Conservation (phyloP, 2,888 invertebrate genomes). For the Bursaphelenchus okinawaensis region DNA sequence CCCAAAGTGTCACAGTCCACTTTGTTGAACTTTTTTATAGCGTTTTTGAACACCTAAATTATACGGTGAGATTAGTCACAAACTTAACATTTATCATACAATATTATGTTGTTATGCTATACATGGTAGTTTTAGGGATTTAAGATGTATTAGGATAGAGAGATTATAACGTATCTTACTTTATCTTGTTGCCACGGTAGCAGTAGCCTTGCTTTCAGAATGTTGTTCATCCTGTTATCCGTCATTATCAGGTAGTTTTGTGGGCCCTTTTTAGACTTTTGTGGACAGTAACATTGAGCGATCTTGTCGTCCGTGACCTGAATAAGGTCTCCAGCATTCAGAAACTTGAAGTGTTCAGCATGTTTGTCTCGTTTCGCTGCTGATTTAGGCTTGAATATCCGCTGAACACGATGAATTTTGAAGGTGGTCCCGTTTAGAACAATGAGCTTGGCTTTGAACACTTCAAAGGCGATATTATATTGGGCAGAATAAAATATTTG, state of each 20-base stretch:
- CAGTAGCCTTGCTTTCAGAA: constrained; percentile 39
- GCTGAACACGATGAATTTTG: constrained; percentile 4
- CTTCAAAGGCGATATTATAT: background rate
- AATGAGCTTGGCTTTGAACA: constrained; percentile 10
- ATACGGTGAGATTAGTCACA: too few relatives aligned
- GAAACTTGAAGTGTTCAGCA: background rate
- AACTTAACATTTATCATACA: background rate
- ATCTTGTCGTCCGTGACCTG: constrained; percentile 3
- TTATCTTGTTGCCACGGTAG: constrained; percentile 54
- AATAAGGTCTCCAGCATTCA: background rate
- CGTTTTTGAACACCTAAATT: constrained; percentile 54
- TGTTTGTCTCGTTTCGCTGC: background rate
- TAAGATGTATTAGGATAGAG: background rate
- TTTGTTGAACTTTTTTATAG: constrained; percentile 52
- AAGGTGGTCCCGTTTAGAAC: background rate
- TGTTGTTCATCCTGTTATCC: background rate
- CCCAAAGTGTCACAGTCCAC: constrained; percentile 55
- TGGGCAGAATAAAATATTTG: constrained; percentile 3
- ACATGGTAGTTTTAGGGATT: background rate
- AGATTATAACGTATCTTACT: constrained; percentile 15
- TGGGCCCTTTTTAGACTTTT: background rate
- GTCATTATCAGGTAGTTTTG: constrained; percentile 11
- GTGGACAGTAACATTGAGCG: constrained; percentile 4
- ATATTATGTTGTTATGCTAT: background rate
- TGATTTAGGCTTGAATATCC: constrained; percentile 9